A percentile compares a stretch with the other conserved stretches of the same genome.
phyloP scores from a whole-genome alignment of 2,888 invertebrate species.

The Eupithecia tripunctaria region DNA sequence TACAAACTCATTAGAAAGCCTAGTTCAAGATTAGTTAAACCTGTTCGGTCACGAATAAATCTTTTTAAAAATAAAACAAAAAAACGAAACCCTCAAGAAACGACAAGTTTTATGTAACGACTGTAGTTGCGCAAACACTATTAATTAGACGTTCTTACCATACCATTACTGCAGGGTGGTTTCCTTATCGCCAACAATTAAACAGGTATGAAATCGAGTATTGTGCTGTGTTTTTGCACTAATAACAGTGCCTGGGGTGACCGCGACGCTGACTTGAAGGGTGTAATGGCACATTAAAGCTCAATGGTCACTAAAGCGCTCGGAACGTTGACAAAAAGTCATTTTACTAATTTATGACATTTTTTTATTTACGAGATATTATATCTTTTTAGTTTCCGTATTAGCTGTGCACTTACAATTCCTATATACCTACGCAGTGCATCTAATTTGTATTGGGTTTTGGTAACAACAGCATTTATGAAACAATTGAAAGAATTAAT shows the following conservation, averaged over 20 bases:
- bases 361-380: not conserved
- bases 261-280: conserved; percentile 66
- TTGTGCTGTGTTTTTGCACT: conserved; percentile 73
- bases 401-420: not conserved
- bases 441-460: not conserved
- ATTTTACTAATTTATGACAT: not conserved
- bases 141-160: conserved; percentile 76
- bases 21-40: not conserved
- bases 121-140: conserved; percentile 70
- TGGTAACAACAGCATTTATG: not conserved
- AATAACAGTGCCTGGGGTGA: conserved; percentile 75
- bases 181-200: conserved; percentile 82
- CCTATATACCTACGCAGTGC: not conserved
- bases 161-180: conserved; percentile 72
- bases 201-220: conserved; percentile 77
- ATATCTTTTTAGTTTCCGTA: not conserved
- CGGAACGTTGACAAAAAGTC: not conserved
- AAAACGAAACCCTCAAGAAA: conserved; percentile 20
- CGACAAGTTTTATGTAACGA: conserved; percentile 49
- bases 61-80: not conserved
- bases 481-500: not conserved
- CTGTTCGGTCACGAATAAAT: not conserved
- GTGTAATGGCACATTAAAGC: conserved; percentile 16
- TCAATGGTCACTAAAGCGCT: conserved; percentile 16
- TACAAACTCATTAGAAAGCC: not conserved